Evolutionary conservation across 2,888 invertebrate species (phyloP), one percentile per base, ranked within the genome.

Genomic region (Selenia dentaria): DNA sequence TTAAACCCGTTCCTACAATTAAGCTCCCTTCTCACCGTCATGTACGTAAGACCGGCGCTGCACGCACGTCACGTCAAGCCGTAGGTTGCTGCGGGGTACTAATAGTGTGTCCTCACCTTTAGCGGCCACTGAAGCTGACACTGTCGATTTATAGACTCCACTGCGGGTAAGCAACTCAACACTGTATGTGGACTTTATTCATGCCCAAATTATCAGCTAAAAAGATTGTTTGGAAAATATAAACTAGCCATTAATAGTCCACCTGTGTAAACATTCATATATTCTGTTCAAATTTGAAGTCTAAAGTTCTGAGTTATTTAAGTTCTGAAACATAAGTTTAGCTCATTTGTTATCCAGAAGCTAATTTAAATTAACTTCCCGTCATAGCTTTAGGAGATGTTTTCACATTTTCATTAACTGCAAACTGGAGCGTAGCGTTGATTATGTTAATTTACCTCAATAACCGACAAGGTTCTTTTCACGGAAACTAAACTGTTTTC

Each of bases 401-500:
- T 74, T 66, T 56, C 49, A 64, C 59, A 64, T 70, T 78, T 78
- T 74, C 70, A 75, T 77, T 79, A 76, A 76, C 72, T 77, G 70
- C 62, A 59, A 74, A 71, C 68, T 63, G 62, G 57, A 61, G 68
- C 67, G 58, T 55, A 50, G 65, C 62, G 69, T 63, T 72, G 65
- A 69, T 69, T 69, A 70, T 69, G 67, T 70, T 65, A 60, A 68
- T 68, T 71, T 70, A 64, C 72, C 70, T 71, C 69, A 74, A 73
- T 72, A 73, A 76, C 78, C 72, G 64, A 75, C 71, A 64, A 70
- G 77, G 76, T 87, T 88, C 86, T 88, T 85, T 88, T 84, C 79
- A 82, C 66, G 60, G 70, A 68, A 84, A 81, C 79, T 79, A 80
- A 87, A 88, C 74, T 78, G 83, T 84, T 82, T 85, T 81, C 83